Evolutionary conservation across 1,140 invertebrate genomes (phyloP).

Genomic region (Oncopodura yosiiana): DNA sequence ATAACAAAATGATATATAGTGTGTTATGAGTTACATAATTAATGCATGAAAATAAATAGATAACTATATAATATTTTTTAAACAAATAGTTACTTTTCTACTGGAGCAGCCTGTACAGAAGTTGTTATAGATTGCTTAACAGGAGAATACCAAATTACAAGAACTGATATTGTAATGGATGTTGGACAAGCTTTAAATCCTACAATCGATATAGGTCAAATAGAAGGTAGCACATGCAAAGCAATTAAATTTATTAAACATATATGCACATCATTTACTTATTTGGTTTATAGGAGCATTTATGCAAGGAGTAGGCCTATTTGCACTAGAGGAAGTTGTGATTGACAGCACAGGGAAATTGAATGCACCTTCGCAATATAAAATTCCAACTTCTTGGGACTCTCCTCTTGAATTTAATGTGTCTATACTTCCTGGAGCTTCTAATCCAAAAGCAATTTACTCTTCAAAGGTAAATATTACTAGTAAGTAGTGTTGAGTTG

Average conservation of each 20-base stretch:
- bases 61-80: no score
- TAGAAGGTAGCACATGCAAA: no score
- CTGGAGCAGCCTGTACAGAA: conserved; percentile 63
- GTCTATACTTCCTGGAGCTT: conserved; percentile 49
- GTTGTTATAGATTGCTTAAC: conserved; percentile 81
- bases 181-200: conserved; percentile 57
- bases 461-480: conserved; percentile 51
- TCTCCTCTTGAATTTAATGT: conserved; percentile 55
- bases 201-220: conserved; percentile 60
- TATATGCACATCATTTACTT: no score
- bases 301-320: conserved; percentile 56
- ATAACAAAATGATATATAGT: no score
- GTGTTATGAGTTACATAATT: no score
- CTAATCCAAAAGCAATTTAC: conserved; percentile 54
- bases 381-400: conserved; percentile 50
- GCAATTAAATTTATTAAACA: no score
- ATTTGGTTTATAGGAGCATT: no score
- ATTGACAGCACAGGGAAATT: conserved; percentile 48
- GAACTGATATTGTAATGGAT: conserved; percentile 62
- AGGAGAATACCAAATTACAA: conserved; percentile 65
- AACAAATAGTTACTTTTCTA: conserved; percentile 68
- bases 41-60: no score
- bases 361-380: conserved; percentile 54
- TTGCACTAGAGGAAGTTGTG: conserved; percentile 53
- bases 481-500: not conserved